Conservation (phyloP, 2,888 invertebrate genomes). For the Petrolisthes cinctipes region DNA sequence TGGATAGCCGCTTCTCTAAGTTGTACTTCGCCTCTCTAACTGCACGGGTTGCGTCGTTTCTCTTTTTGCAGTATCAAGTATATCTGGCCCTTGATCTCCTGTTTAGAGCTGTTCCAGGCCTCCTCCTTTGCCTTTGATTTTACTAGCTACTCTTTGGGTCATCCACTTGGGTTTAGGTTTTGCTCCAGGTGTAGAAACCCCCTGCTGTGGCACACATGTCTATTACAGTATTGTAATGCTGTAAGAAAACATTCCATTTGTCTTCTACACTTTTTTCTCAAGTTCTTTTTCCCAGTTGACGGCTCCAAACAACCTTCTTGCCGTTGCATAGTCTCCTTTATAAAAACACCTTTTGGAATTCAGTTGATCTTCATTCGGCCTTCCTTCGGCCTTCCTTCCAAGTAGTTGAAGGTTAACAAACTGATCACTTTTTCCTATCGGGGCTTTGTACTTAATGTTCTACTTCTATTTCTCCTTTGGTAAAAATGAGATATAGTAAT, state of each 20-base stretch:
- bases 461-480: not conserved
- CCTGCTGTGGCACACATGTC: not conserved
- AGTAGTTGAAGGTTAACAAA: too few relatives aligned
- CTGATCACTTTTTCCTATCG: not conserved
- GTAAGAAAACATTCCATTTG: constrained; percentile 17
- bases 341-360: not conserved
- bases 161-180: constrained; percentile 28
- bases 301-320: constrained; percentile 4
- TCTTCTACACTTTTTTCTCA: constrained; percentile 3
- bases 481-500: constrained; percentile 3
- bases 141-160: not conserved
- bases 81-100: constrained; percentile 10
- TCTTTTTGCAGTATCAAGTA: not conserved
- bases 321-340: too few relatives aligned
- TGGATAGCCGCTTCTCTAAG: constrained; percentile 5
- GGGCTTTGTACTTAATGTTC: not conserved
- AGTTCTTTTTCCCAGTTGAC: constrained; percentile 10
- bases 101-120: constrained; percentile 9
- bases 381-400: not conserved
- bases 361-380: not conserved
- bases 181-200: not conserved
- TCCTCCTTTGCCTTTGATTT: constrained; percentile 7
- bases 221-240: not conserved
- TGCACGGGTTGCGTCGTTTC: not conserved
- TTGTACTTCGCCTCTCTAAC: constrained; percentile 4